Conservation (phyloP, 2,113 vertebrate species). For the Daboia siamensis region DNA sequence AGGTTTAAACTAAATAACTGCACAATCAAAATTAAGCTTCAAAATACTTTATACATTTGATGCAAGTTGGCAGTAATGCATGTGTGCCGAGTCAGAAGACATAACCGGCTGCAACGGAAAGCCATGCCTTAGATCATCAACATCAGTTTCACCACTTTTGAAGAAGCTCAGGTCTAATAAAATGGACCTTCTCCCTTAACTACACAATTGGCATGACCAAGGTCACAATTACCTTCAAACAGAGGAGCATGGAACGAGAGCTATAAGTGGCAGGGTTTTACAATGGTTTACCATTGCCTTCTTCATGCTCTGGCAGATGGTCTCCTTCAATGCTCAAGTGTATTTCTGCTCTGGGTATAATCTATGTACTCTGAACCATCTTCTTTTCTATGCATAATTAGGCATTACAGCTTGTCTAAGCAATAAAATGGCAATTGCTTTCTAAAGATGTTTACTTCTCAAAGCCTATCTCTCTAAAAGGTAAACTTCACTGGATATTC, state of each 20-base stretch:
- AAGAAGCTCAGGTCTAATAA: neutral
- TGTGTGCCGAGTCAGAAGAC: neutral
- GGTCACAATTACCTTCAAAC: neutral
- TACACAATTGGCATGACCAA: neutral
- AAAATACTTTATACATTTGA: neutral
- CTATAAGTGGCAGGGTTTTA: neutral
- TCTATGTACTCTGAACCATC: neutral
- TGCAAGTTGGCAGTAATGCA: neutral
- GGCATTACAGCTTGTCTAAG: conserved; percentile 5
- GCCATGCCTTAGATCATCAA: neutral
- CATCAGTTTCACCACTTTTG: neutral
- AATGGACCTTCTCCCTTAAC: neutral
- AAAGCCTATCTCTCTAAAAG: conserved; percentile 13
- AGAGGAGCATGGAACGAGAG: neutral
- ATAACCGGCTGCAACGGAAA: neutral
- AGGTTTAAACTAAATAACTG: neutral
- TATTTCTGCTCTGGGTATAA: conserved; percentile 24
- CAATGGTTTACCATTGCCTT: neutral
- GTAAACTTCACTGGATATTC: conserved; percentile 2
- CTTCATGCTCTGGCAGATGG: conserved; percentile 17
- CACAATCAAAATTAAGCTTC: neutral
- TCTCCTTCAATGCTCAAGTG: conserved; percentile 44
- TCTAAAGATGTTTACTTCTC: neutral
- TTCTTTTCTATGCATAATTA: neutral
- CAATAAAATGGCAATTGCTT: conserved; percentile 1